Conservation (phyloP, 2,888 invertebrate species). For the Cataglyphis livida region DNA sequence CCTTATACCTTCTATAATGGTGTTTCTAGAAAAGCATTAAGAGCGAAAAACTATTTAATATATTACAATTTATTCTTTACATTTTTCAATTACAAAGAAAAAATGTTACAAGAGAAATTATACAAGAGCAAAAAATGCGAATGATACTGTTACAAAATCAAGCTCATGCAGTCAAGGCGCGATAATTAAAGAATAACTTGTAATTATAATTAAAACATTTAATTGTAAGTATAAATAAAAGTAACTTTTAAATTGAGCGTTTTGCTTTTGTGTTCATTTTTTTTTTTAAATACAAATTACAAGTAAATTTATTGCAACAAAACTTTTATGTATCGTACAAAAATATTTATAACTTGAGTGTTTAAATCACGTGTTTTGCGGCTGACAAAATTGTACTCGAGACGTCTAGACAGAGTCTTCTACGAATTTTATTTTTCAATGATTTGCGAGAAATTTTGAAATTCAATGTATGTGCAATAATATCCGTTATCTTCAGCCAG, state of each 20-base stretch:
- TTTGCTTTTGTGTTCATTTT: not conserved
- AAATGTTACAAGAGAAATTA: not conserved
- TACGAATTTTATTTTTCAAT: constrained; percentile 2
- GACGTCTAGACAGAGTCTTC: not conserved
- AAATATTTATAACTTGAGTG: not conserved
- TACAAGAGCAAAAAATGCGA: not conserved
- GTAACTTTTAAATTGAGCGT: not conserved
- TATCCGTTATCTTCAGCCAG: constrained; percentile 12
- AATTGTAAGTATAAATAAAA: not conserved
- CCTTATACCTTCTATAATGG: not conserved
- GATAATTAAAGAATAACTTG: not conserved
- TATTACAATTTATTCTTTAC: too few species aligned
- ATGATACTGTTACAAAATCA: not conserved
- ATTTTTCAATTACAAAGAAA: not conserved
- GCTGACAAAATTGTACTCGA: not conserved
- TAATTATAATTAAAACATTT: not conserved
- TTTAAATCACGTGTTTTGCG: not conserved
- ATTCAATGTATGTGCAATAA: not conserved
- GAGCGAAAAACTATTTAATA: not conserved
- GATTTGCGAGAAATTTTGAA: not conserved
- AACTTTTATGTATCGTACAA: not conserved
- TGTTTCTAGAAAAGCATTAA: not conserved
- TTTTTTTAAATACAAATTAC: not conserved
- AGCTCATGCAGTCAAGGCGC: not conserved
- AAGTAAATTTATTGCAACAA: constrained; percentile 10